Evolutionary conservation across 64 coral and sea anemone genomes (phyloP), one percentile per base, ranked within the genome.

Genomic region (Orbicella faveolata): DNA sequence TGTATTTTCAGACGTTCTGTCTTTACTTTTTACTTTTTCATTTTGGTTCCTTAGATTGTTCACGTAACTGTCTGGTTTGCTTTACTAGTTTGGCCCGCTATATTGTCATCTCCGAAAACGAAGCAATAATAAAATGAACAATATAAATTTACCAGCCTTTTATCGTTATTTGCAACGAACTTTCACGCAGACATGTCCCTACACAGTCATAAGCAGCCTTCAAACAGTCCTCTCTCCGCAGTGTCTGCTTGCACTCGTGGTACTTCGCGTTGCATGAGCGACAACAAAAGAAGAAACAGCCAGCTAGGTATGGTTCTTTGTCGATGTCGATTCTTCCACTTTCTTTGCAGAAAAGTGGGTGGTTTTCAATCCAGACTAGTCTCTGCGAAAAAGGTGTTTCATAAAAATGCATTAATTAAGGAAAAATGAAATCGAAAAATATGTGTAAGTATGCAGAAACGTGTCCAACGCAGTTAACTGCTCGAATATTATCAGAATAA

Each of bases 271-370:
- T 76, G 16, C 74, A 76, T 44, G 13, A 39, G 2, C 74, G 74
- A 37, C 74, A 76, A 15, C 74, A 76, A 15, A 39, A 18, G 36
- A 76, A 37, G 74, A 76, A 76, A 16, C 74, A 76, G 74, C 7
- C 15, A 17, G 34, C 16, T 16, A 76, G 2, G 34, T 39, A 76
- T 2, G 74, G 34, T 44, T 76, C 15, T 9, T 76, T 44, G 0
- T 76, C 74, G 14, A 37, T 37, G 16, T 37, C 74, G 7, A 76
- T 39, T 44, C n/a, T 37, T 2, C 34, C 11, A 19, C 10, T 39
- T 76, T 76, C 34, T 44, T 76, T 76, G 74, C 74, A 76, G 74
- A 76, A 76, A 44, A 76, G 37, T 18, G 74, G 74, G 4, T 76
- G 9, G 35, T 76, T 76, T 76, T 76, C 74, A 76, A 76, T 76